Evolutionary conservation across 2,797 vertebrate species (phyloP), one percentile per base, ranked within the genome.

Genomic region (Enteromius afrohamiltoni): DNA sequence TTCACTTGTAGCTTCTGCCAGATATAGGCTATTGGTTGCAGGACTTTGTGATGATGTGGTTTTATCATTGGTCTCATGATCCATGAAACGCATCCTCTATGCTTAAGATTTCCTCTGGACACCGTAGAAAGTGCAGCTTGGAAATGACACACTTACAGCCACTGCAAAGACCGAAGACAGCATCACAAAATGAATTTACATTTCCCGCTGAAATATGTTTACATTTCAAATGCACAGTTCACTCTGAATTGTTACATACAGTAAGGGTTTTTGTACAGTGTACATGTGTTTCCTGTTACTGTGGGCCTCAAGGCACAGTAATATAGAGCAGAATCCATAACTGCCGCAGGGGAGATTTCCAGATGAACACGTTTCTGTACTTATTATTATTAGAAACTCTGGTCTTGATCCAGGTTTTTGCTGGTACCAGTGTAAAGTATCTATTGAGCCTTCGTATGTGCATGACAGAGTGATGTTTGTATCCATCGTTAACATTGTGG

Each of bases 281-380:
- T 74, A 8, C 49, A n/a, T 65, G 80, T 11, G 70, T 75, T 82
- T 81, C 68, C 47, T 73, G 68, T 81, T 13, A 73, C 79, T 81
- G 71, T 74, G 71, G 71, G 71, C 71, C 29, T 74, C 69, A 82
- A 45, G n/a, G 80, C 80, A 26, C 68, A 82, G 42, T 82, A 86
- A 65, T 87, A 84, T 23, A 88, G 0, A 0, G 85, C 82, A 42
- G 84, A 88, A 64, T 86, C 86, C 76, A 51, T 85, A 45, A 88
- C 70, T 42, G 69, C 11, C 8, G 53, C 51, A 64, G 42, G 69
- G 23, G 10, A 83, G 19, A 84, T 84, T 14, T 65, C 4, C 68
- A 83, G 78, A 67, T 42, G 1, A 10, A 86, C 55, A 19, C 23
- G 29, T 10, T 62, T 67, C 19, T 79, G 29, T 16, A 7, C n/a